Conservation (phyloP, 2,888 invertebrate genomes). For the Ophion ellenae region DNA sequence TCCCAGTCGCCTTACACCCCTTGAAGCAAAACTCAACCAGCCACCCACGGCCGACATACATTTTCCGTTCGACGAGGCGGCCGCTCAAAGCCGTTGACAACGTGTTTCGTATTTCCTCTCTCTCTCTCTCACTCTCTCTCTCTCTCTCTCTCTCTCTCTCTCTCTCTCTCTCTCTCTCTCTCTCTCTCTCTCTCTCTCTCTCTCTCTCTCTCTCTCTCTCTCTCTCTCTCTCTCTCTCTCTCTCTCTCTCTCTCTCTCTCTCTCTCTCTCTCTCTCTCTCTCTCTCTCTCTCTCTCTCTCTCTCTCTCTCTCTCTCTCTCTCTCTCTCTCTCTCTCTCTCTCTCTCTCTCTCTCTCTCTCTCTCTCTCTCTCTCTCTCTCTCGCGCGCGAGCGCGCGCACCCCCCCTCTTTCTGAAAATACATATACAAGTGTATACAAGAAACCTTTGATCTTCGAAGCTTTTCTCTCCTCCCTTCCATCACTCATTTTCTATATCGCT, state of each 20-base stretch:
- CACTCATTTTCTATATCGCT: constrained; percentile 26
- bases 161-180: no score
- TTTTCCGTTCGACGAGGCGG: constrained; percentile 57
- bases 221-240: neutral
- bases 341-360: neutral
- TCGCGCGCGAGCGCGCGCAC: no score
- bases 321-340: neutral
- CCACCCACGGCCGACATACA: constrained; percentile 49
- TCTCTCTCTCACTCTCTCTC: neutral
- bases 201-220: neutral
- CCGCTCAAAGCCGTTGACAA: constrained; percentile 27
- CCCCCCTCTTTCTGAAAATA: neutral
- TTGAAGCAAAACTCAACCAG: constrained; percentile 52
- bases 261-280: no score
- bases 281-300: neutral
- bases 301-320: neutral
- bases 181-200: neutral
- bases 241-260: neutral
- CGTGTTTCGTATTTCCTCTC: constrained; percentile 60
- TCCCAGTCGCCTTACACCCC: constrained; percentile 1
- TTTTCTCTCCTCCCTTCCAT: constrained; percentile 21
- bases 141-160: neutral
- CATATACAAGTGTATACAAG: constrained; percentile 22
- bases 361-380: no score
- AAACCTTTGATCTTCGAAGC: constrained; percentile 67